A percentile compares a stretch with the other conserved stretches of the same genome.
phyloP scores from a whole-genome alignment of 2,797 vertebrate genomes.

The Ispidina lecontei region DNA sequence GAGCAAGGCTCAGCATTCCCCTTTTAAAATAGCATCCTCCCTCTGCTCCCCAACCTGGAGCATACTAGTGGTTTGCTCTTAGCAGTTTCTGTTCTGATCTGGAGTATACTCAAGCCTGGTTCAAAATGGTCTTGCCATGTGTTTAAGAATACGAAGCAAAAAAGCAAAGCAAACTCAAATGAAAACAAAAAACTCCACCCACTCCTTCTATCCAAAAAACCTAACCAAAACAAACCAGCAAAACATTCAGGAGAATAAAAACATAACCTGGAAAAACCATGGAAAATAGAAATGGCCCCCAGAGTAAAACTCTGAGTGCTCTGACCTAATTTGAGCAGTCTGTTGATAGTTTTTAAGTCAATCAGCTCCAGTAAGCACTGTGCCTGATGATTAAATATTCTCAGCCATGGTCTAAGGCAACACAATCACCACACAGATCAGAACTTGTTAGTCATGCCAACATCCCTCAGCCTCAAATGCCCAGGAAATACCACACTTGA shows the following conservation, averaged over 20 bases:
- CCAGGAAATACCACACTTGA: constrained; percentile 56
- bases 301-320: constrained; percentile 10
- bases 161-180: not conserved
- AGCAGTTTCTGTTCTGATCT: not conserved
- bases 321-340: constrained; percentile 42
- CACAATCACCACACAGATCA: constrained; percentile 56
- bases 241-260: not conserved
- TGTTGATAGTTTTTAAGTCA: constrained; percentile 15
- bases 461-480: constrained; percentile 1
- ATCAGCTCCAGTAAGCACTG: not conserved
- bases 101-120: not conserved
- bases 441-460: constrained; percentile 52
- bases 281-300: not conserved
- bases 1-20: not conserved
- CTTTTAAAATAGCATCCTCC: not conserved
- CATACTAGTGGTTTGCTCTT: not conserved
- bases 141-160: not conserved
- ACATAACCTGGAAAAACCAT: not conserved
- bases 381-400: constrained; percentile 46
- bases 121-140: not conserved
- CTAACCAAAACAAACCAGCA: not conserved
- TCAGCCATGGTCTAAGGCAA: constrained; percentile 37
- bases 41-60: not conserved
- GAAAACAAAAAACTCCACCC: not conserved
- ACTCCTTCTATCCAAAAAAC: not conserved